A percentile compares a stretch with the other conserved stretches of the same genome.
Conservation (phyloP, 2,113 vertebrate species). For the Dermatemys mawii region DNA sequence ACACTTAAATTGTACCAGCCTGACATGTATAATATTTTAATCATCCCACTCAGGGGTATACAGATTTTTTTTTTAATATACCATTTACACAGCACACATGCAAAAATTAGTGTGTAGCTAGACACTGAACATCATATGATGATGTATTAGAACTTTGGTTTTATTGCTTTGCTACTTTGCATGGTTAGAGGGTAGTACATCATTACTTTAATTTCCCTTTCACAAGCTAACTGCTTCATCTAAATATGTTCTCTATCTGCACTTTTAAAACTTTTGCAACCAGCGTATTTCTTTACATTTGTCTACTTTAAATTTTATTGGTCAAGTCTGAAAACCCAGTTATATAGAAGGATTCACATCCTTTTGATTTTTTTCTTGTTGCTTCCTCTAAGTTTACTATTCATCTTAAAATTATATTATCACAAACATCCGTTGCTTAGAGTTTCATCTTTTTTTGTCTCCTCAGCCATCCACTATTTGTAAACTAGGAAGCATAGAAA, state of each 20-base stretch:
- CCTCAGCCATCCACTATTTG: not conserved
- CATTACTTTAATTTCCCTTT: not conserved
- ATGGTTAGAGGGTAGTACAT: not conserved
- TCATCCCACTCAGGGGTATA: not conserved
- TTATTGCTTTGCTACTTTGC: not conserved
- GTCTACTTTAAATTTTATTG: not conserved
- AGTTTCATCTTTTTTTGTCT: not conserved
- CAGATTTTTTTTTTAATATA: not conserved
- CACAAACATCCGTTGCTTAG: not conserved
- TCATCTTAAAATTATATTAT: conserved; percentile 6
- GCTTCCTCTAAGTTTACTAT: not conserved
- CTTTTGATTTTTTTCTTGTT: not conserved
- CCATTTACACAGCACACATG: not conserved
- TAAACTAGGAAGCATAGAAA: not conserved
- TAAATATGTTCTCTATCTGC: not conserved
- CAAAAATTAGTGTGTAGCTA: not conserved
- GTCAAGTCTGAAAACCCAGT: not conserved
- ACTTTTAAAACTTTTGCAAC: not conserved
- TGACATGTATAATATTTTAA: not conserved
- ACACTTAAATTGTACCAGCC: not conserved
- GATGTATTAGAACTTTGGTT: not conserved
- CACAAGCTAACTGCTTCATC: not conserved
- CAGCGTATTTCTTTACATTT: not conserved
- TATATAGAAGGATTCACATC: not conserved
- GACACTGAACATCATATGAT: not conserved